phyloP scores from a whole-genome alignment of 2,888 invertebrate genomes.

The Ceraclea dissimilis region DNA sequence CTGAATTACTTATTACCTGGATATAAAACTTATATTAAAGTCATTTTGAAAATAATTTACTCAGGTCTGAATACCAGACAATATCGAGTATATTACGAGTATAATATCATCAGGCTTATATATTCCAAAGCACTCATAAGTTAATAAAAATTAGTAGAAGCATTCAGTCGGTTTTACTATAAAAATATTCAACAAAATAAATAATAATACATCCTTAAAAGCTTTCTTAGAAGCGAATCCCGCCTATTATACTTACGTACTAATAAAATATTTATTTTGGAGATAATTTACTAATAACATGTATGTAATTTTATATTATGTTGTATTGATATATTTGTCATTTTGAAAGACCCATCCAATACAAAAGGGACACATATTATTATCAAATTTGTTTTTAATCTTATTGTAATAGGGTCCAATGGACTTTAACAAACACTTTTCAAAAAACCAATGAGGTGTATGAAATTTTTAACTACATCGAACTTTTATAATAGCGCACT shows the following conservation, averaged over 20 bases:
- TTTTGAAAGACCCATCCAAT: conserved; percentile 9
- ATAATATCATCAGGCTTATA: too few species aligned
- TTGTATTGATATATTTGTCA: conserved; percentile 4
- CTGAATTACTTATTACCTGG: too few species aligned
- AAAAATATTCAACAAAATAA: too few species aligned
- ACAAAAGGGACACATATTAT: conserved; percentile 8
- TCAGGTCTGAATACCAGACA: too few species aligned
- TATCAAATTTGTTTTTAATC: conserved; percentile 25
- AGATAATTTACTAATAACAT: not conserved
- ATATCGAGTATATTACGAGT: too few species aligned
- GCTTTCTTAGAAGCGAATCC: not conserved
- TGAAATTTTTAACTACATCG: conserved; percentile 18
- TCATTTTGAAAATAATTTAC: too few species aligned
- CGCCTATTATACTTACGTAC: not conserved
- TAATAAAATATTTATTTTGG: not conserved
- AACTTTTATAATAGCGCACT: not conserved
- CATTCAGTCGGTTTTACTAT: too few species aligned
- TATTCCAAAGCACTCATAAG: too few species aligned
- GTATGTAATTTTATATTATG: not conserved
- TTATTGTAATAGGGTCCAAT: conserved; percentile 17
- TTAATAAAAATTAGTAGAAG: too few species aligned
- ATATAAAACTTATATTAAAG: too few species aligned
- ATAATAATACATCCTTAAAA: too few species aligned
- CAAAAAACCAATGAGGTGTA: conserved; percentile 22
- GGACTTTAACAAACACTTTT: conserved; percentile 15